Base-by-base conservation (phyloP, 2,797 vertebrate species). In the Salmo trutta region DNA sequence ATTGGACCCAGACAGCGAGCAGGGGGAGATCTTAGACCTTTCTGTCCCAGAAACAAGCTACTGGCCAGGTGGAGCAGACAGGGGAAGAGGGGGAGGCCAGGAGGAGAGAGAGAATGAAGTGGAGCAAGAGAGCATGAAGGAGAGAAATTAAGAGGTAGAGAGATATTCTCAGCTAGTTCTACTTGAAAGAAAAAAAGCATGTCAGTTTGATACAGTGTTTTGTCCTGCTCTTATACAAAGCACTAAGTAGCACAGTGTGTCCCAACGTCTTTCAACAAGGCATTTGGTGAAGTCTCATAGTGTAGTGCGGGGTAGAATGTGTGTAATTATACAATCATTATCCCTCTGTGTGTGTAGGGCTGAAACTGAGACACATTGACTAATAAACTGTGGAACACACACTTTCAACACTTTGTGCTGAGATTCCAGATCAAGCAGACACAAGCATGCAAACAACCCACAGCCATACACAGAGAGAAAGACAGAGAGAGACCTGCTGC, bases 1-100 rank as follows among this genome's bases (percentile, higher is more conserved):
- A 94, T 95, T 94, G 91, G 92, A 94, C 91, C 92, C 93, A 95
- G 93, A 93, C 93, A 92, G 90, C 88, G 90, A 90, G 88, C 91
- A 87, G 83, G 93, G 90, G 82, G 82, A 91, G 89, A 93, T 90
- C 88, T 89, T 92, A 92, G 93, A 93, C 93, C 93, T 33, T 33
- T 33, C 89, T 93, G 89, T 91, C 89, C 89, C 88, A 91, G 89
- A 93, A 91, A 92, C 81, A 59, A 90, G 92, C 91, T 92, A 91
- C 92, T 92, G 91, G 91, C 77, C 81, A 86, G 88, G 78, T 80
- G 80, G 87, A 87, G 80, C 85, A 53, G 21, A 76, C 8, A 76
- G 76, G 80, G 51, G 78, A 47, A 82, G 69, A 65, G 21, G 15
- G 66, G 69, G 21, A 33, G 67, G 14, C 41, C 41, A 47, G 31